These are phyloP conservation scores for Rousettus madagascariensis DNA, from an alignment of 2,797 vertebrate species.

Conservation along the genomic window DNA sequence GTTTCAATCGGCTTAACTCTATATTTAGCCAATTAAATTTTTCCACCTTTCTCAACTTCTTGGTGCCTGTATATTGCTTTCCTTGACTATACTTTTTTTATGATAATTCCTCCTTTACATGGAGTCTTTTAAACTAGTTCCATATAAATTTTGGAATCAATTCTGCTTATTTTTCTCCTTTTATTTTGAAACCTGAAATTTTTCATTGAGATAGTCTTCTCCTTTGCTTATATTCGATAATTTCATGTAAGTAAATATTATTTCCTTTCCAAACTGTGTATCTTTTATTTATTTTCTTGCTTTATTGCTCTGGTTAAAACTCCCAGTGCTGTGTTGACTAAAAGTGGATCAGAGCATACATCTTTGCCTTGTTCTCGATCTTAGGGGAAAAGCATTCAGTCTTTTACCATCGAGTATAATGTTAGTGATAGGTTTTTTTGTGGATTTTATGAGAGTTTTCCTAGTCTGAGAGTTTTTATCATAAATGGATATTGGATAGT, in stretches of 20 bases:
- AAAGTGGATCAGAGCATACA: neutral
- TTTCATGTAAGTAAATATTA: neutral
- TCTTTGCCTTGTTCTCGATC: neutral
- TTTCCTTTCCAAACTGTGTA: neutral
- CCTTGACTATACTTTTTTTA: neutral
- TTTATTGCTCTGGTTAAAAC: neutral
- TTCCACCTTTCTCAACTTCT: neutral
- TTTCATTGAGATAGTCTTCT: neutral
- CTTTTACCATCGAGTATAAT: neutral
- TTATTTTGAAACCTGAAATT: slow-evolving; percentile 8
- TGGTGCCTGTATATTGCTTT: neutral
- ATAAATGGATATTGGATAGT: neutral
- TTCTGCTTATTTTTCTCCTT: neutral
- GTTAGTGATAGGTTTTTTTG: neutral
- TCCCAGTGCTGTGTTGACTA: neutral
- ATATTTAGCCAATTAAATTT: neutral
- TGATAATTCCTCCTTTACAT: neutral
- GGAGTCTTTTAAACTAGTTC: neutral
- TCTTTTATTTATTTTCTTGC: slow-evolving; percentile 22
- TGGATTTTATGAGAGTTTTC: neutral
- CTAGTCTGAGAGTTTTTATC: neutral
- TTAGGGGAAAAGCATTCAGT: neutral
- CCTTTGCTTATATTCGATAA: neutral
- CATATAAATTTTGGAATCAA: neutral
- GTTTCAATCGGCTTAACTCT: neutral